Conservation (phyloP, 2,113 vertebrate species). For the Gymnobelideus leadbeateri region DNA sequence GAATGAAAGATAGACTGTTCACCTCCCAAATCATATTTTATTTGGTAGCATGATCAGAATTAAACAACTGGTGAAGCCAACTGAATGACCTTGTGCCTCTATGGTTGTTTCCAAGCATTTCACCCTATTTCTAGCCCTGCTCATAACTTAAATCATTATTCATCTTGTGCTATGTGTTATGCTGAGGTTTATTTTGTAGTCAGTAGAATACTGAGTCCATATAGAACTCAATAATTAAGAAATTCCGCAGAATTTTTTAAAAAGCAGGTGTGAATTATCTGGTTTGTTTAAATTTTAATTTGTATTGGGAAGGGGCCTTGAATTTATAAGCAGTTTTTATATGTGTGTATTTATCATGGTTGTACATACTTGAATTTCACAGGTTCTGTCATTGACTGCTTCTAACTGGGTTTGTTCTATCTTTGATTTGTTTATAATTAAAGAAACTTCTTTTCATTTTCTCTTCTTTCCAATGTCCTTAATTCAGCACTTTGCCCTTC, state of each 20-base stretch:
- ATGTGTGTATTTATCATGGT: not conserved
- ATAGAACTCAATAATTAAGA: not conserved
- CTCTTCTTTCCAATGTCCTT: not conserved
- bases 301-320: not conserved
- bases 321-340: not conserved
- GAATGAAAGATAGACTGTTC: not conserved
- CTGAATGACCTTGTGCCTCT: not conserved
- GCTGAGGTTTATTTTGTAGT: not conserved
- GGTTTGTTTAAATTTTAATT: not conserved
- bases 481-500: too few species aligned
- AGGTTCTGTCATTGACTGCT: not conserved
- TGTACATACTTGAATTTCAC: not conserved
- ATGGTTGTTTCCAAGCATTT: not conserved
- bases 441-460: not conserved
- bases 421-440: not conserved
- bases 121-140: not conserved
- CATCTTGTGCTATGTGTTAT: not conserved
- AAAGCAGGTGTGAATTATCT: not conserved
- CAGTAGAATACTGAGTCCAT: not conserved
- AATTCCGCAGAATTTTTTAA: not conserved
- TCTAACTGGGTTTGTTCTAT: constrained; percentile 24
- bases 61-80: constrained; percentile 7
- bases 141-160: not conserved
- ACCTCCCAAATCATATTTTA: not conserved
- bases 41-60: not conserved